These are phyloP conservation scores for Cisticola juncidis DNA, from an alignment of 2,113 vertebrate species.

Conservation along the genomic window DNA sequence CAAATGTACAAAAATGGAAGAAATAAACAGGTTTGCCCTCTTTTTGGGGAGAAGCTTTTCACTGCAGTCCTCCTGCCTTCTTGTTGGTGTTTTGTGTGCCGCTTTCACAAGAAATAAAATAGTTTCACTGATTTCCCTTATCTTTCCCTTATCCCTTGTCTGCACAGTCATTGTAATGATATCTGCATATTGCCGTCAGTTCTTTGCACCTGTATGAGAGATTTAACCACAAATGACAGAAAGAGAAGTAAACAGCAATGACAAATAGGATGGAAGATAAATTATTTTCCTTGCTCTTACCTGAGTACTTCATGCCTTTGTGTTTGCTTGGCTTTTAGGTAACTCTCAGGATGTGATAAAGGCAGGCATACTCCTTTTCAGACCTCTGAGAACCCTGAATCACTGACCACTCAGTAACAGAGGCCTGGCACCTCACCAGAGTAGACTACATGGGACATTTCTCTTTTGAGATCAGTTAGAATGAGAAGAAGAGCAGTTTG, in stretches of 20 bases:
- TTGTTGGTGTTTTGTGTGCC: no score
- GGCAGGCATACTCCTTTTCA: background rate
- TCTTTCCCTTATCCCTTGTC: background rate
- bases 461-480: background rate
- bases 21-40: no score
- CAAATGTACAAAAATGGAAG: no score
- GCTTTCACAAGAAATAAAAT: background rate
- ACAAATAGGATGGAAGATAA: background rate
- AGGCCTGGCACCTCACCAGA: background rate
- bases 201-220: background rate
- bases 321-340: background rate
- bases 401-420: background rate
- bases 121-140: background rate
- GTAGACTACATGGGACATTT: background rate
- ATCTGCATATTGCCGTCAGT: background rate
- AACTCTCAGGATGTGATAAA: background rate
- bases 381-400: background rate
- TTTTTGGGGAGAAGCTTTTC: no score
- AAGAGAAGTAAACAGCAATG: background rate
- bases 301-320: background rate
- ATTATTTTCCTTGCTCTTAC: background rate
- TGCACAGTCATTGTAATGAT: background rate
- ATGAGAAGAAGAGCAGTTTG: background rate
- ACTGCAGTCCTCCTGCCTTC: no score
- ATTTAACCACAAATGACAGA: background rate